Evolutionary conservation across 2,113 vertebrate species (phyloP).

Genomic region (Cromileptes altivelis): DNA sequence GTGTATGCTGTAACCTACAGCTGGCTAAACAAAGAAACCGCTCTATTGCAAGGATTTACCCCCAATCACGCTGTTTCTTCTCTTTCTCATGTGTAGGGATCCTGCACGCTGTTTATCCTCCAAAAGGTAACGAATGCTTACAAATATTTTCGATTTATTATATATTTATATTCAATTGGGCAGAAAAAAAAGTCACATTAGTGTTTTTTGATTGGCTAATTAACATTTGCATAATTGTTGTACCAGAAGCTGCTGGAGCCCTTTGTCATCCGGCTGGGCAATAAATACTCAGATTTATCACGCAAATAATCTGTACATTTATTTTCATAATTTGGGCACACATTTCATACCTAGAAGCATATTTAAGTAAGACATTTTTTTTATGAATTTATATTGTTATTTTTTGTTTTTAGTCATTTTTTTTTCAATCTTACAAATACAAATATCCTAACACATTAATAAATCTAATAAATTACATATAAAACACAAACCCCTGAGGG

Average conservation of each 20-base stretch:
- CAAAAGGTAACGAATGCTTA: slow-evolving; percentile 54
- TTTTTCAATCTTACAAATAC: neutral
- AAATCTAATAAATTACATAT: neutral
- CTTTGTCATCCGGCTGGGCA: slow-evolving; percentile 75
- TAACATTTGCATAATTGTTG: slow-evolving; percentile 84
- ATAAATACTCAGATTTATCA: slow-evolving; percentile 44
- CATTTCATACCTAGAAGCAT: neutral
- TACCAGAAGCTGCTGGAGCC: slow-evolving; percentile 59
- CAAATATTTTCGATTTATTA: slow-evolving; percentile 40
- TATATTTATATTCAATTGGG: slow-evolving; percentile 36
- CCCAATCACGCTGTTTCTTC: slow-evolving; percentile 52
- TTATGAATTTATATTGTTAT: neutral
- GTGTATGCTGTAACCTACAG: slow-evolving; percentile 82
- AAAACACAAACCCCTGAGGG: neutral
- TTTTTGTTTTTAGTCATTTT: neutral
- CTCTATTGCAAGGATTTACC: slow-evolving; percentile 69
- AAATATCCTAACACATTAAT: neutral
- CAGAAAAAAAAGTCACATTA: slow-evolving; percentile 52
- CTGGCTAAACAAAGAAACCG: slow-evolving; percentile 86
- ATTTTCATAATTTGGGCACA: slow-evolving; percentile 28
- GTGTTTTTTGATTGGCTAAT: slow-evolving; percentile 81
- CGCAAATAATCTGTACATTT: neutral
- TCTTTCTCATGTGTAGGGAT: slow-evolving; percentile 51
- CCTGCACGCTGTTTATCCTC: slow-evolving; percentile 37
- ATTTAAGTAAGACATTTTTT: neutral